A percentile compares a stretch with the other conserved stretches of the same genome.
Evolutionary conservation across 2,888 invertebrate species (phyloP).

Genomic region (Odontothrips loti): DNA sequence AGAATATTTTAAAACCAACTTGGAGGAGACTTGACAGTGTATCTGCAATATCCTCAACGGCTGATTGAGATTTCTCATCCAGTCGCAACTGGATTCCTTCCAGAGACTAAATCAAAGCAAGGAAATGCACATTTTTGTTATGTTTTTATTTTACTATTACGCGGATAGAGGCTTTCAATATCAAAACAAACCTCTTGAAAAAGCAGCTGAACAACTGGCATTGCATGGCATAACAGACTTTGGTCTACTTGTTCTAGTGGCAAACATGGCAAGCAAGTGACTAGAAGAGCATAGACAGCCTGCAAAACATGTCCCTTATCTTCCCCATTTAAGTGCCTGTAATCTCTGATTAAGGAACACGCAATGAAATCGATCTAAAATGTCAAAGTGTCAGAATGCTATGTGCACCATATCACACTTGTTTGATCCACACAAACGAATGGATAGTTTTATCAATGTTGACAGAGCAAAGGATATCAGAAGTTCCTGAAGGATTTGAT

Average conservation of each 20-base stretch:
- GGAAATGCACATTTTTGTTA: not conserved
- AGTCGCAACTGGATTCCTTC: constrained; percentile 3
- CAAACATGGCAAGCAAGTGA: not conserved
- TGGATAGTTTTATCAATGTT: not conserved
- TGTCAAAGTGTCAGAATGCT: not conserved
- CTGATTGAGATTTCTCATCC: not conserved
- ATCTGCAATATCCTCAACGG: not conserved
- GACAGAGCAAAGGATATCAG: not conserved
- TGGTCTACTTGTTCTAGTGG: not conserved
- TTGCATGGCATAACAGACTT: not conserved
- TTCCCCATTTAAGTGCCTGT: not conserved
- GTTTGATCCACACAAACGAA: too few relatives aligned
- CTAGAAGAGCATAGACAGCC: not conserved
- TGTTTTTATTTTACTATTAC: not conserved
- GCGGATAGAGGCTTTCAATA: not conserved
- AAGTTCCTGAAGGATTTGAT: not conserved
- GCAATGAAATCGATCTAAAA: not conserved
- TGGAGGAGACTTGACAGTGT: not conserved
- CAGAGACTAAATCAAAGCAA: not conserved
- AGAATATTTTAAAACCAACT: not conserved
- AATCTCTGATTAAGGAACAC: not conserved
- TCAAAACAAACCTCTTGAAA: not conserved
- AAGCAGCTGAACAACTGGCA: not conserved
- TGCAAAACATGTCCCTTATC: constrained; percentile 4
- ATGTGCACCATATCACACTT: not conserved